Evolutionary conservation across 2,797 vertebrate genomes (phyloP), one percentile per base, ranked within the genome.

Genomic region (Chelon labrosus): DNA sequence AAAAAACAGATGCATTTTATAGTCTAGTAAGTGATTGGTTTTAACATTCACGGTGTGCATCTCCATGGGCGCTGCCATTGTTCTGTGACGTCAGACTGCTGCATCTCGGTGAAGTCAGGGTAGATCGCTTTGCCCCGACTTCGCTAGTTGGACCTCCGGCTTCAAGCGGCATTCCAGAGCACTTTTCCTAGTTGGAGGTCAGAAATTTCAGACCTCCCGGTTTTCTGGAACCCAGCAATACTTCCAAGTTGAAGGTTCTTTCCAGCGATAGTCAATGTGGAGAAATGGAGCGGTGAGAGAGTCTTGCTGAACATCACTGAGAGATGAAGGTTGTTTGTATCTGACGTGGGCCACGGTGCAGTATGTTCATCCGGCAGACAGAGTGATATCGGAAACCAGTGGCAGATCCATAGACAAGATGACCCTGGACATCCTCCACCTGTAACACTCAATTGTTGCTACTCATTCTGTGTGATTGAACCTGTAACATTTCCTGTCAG

Each of bases 381-480:
- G 54, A 54, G 6, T 17, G 52, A 39, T 58, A 84, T 76, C 52
- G 75, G 64, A 82, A 82, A 76, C 61, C 63, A 3, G 55, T 75
- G 27, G 19, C 10, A 11, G 67, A 77, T 75, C 56, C 27, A 79
- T 84, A 1, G 2, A 19, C 27, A 64, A 56, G 53, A 61, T 61
- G 53, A 74, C 49, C 81, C 62, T 61, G 65, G n/a, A 68, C 47
- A 20, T 7, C 51, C 41, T 70, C 35, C 46, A 39, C 19, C 73
- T 62, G 41, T 17, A n/a, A 19, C 13, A 10, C 10, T 55, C 46
- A 41, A 67, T 2, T 27, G 8, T 9, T 13, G 31, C 8, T 11
- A 31, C n/a, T 67, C 17, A 12, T 59, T 41, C 9, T 22, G 20
- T 16, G n/a, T n/a, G 44, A 47, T 17, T 59, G 1, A 59, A 27